phyloP scores from a whole-genome alignment of 2,888 invertebrate genomes.

The Platycheirus rosarum region DNA sequence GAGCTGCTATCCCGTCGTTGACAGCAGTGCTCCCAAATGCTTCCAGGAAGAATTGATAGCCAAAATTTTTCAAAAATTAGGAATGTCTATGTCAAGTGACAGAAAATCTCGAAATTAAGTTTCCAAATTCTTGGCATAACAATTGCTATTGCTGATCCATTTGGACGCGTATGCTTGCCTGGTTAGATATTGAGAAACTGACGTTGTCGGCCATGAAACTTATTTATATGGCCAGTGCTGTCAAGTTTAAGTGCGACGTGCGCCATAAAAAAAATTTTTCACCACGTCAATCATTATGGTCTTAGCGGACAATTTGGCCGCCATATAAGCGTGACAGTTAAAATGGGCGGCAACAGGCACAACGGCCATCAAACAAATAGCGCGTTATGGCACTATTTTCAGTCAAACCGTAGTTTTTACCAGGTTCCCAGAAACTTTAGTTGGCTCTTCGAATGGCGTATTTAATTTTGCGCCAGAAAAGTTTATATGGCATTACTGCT shows the following conservation, averaged over 20 bases:
- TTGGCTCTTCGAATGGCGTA: neutral
- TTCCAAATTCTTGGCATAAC: neutral
- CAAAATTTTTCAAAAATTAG: neutral
- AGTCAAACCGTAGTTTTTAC: constrained; percentile 75
- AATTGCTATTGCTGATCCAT: neutral
- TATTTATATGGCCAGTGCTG: constrained; percentile 66
- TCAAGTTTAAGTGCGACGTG: constrained; percentile 34
- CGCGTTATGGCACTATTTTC: constrained; percentile 75
- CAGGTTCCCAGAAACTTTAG: constrained; percentile 58
- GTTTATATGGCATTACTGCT: constrained; percentile 21
- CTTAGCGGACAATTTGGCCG: constrained; percentile 5
- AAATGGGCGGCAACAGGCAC: constrained; percentile 45
- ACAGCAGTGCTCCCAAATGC: constrained; percentile 57
- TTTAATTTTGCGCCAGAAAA: neutral
- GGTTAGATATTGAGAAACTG: constrained; percentile 75
- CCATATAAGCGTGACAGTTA: constrained; percentile 45
- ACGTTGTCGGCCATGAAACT: constrained; percentile 74
- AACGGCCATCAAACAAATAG: constrained; percentile 70
- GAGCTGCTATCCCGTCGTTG: constrained; percentile 58
- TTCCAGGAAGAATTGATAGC: constrained; percentile 47
- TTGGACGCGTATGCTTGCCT: constrained; percentile 59
- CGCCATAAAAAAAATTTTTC: constrained; percentile 51
- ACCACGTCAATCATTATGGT: constrained; percentile 48
- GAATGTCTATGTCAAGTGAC: neutral
- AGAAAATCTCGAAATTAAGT: neutral